A percentile compares a stretch with the other conserved stretches of the same genome.
phyloP scores from a whole-genome alignment of 2,113 vertebrate species.

The Campylomormyrus numenius region DNA sequence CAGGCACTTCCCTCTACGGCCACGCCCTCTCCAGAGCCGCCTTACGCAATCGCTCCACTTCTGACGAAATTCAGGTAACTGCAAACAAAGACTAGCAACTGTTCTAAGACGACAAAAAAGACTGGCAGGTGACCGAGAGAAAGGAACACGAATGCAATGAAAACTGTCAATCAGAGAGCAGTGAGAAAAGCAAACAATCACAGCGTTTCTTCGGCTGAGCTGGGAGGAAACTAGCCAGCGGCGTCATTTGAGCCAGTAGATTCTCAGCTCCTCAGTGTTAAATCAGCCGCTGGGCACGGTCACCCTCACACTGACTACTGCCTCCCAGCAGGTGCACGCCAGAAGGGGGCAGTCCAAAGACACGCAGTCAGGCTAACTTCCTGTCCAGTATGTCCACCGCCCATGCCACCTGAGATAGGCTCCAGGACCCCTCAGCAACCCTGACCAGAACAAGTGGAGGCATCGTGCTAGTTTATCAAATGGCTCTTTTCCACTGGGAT shows the following conservation, averaged over 20 bases:
- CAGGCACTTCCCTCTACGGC: background rate
- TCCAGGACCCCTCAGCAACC: background rate
- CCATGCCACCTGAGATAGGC: background rate
- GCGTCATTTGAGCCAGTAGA: background rate
- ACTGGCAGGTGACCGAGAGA: background rate
- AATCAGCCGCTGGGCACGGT: background rate
- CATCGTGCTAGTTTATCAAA: background rate
- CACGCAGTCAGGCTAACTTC: background rate
- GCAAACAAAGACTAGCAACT: background rate
- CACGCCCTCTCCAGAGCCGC: background rate
- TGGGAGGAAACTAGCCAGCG: background rate
- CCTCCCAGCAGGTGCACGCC: background rate
- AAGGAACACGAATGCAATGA: background rate
- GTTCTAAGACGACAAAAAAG: background rate
- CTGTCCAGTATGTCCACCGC: background rate
- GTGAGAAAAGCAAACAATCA: background rate
- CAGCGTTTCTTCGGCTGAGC: background rate
- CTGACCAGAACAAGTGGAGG: background rate
- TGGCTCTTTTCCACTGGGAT: background rate
- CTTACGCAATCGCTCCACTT: background rate
- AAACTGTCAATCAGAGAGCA: background rate
- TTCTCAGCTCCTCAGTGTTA: background rate
- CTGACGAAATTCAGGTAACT: background rate
- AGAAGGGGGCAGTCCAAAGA: background rate
- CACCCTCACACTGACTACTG: background rate